phyloP scores from a whole-genome alignment of 2,797 vertebrate genomes.

The Lycodopsis pacificus region DNA sequence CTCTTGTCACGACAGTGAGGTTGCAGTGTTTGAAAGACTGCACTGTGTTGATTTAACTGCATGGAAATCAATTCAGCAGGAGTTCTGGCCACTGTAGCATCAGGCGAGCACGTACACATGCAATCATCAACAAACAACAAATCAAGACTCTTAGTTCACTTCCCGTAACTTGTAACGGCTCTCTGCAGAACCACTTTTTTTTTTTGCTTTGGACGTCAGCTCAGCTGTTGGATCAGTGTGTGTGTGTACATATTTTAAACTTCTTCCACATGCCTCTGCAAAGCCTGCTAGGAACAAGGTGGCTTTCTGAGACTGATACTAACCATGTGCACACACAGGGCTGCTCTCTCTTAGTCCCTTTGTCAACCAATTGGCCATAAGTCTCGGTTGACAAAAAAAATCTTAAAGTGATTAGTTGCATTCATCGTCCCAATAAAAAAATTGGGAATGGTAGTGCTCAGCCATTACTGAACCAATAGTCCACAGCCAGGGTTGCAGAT shows the following conservation, averaged over 20 bases:
- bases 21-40: constrained; percentile 20
- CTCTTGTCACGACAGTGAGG: not conserved
- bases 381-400: not conserved
- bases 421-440: not conserved
- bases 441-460: not conserved
- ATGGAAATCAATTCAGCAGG: constrained; percentile 24
- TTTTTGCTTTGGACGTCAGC: not conserved
- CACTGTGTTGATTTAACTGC: constrained; percentile 9
- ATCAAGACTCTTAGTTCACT: not conserved
- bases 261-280: not conserved
- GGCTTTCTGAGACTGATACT: not conserved
- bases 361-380: not conserved
- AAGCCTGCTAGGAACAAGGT: not conserved
- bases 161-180: not conserved
- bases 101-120: not conserved
- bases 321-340: too few relatives aligned
- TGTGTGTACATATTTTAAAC: not conserved
- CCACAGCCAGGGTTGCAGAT: not conserved
- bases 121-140: not conserved
- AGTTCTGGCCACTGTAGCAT: not conserved
- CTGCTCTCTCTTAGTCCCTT: not conserved
- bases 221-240: not conserved
- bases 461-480: not conserved
- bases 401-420: not conserved
- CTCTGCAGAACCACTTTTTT: not conserved